Percentiles rank a stretch among this genome's conserved stretches.
Evolutionary conservation across 1,140 invertebrate species (phyloP).

Genomic region (Drosophila serrata): DNA sequence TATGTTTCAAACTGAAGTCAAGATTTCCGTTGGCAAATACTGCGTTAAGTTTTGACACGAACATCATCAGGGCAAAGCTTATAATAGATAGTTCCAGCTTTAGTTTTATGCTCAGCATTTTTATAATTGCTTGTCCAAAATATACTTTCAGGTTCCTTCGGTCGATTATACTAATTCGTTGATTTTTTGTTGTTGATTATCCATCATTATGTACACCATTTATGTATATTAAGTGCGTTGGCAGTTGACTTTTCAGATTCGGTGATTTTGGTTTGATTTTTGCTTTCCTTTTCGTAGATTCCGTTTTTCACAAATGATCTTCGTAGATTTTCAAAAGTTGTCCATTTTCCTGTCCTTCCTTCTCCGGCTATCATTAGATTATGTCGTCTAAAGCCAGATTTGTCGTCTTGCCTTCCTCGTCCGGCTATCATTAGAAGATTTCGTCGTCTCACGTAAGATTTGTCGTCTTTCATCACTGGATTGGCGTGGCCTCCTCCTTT

Average conservation of each 20-base stretch:
- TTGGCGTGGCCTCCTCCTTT: constrained; percentile 5
- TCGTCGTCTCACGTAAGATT: neutral
- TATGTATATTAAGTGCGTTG: neutral
- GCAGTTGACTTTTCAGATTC: neutral
- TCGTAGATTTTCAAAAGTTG: neutral
- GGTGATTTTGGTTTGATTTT: neutral
- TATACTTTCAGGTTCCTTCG: neutral
- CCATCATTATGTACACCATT: neutral
- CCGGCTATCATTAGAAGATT: no score
- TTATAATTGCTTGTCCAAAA: neutral
- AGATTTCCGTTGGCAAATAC: neutral
- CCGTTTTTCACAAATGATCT: neutral
- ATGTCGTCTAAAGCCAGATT: neutral
- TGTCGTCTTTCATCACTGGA: neutral
- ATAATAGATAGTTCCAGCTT: neutral
- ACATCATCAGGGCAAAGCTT: neutral
- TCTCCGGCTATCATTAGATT: no score
- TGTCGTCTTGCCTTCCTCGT: neutral
- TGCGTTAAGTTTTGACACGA: neutral
- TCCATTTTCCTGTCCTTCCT: neutral
- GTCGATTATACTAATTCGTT: no score
- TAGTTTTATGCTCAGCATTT: no score
- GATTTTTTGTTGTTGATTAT: neutral
- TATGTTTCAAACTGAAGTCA: neutral
- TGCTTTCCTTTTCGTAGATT: neutral